Conservation (phyloP, 2,888 invertebrate genomes). For the Disparrhopalites patrizii region DNA sequence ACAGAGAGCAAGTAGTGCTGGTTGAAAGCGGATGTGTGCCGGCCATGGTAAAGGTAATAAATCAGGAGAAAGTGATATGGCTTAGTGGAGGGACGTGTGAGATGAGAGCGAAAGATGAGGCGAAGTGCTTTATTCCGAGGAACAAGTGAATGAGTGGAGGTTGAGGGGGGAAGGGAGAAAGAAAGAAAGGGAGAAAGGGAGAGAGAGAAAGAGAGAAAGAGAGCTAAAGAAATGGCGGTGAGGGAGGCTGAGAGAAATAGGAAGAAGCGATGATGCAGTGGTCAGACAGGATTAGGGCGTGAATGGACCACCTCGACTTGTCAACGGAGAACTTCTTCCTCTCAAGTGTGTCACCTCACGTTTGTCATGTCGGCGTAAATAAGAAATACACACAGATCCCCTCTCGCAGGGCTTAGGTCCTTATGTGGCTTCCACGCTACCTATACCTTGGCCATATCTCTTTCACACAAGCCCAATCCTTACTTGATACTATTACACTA, state of each 20-base stretch:
- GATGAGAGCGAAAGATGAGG: too few relatives aligned
- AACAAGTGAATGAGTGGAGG: conserved; percentile 1
- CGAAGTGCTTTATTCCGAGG: too few relatives aligned
- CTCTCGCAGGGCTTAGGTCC: too few relatives aligned
- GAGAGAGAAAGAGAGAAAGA: neutral
- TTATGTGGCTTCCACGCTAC: too few relatives aligned
- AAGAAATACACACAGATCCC: neutral
- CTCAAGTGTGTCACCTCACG: conserved; percentile 13
- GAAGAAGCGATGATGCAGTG: neutral
- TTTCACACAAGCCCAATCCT: too few relatives aligned
- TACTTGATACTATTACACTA: too few relatives aligned
- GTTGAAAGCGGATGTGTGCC: neutral
- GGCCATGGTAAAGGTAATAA: too few relatives aligned
- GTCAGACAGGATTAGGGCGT: conserved; percentile 24
- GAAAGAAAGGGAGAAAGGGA: conserved; percentile 14
- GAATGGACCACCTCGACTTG: neutral
- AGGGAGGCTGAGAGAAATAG: neutral
- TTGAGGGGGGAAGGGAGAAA: neutral
- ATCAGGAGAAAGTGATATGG: neutral
- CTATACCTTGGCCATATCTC: too few relatives aligned
- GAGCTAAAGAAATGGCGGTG: neutral
- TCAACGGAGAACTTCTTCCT: neutral
- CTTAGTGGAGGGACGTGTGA: too few relatives aligned
- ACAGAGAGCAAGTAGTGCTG: neutral
- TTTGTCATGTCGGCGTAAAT: too few relatives aligned